Evolutionary conservation across 1,140 invertebrate genomes (phyloP), one percentile per base, ranked within the genome.

Genomic region (Drosophila murphyi): DNA sequence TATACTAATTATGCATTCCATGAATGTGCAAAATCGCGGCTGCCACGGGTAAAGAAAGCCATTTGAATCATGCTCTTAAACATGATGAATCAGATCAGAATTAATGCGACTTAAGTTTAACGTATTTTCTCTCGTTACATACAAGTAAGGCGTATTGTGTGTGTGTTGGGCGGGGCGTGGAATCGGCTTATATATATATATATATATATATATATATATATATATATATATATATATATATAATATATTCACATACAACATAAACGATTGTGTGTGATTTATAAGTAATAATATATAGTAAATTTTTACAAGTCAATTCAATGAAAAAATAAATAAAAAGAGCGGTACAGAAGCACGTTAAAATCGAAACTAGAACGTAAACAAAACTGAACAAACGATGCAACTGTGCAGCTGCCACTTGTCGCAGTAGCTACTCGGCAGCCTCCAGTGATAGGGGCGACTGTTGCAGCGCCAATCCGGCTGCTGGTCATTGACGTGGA

Each of bases 401-500:
- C 50, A 60, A 55, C 8, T 71, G 31, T 79, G 52, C 78, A 70
- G 57, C 59, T 76, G 65, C 67, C 67, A 54, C 28, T 31, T 67
- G 63, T 68, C 45, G 45, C 59, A 31, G 7, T 41, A 37, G 54
- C 47, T 69, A 59, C 35, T 76, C 56, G 34, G 69, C 48, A 29
- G 69, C 34, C 34, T 76, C 61, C 50, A 72, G 28, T 28, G 50
- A 28, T 20, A 50, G 31, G 56, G 35, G 62, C 12, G 12, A 54
- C 29, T 62, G 73, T 12, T 74, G 51, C 70, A 73, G 5, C 59
- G 61, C 80, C 73, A 61, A 54, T 59, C 47, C 39, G 62, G 67
- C 31, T 41, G 52, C 34, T 37, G 67, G 72, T 76, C 82, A 78
- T 59, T 82, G 91, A 5, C 91, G 80, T 51, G 91, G 91, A 45